Percentiles rank a stretch among this genome's conserved stretches.
Evolutionary conservation across 2,113 vertebrate genomes (phyloP).

Genomic region (Platycercus adscitus): DNA sequence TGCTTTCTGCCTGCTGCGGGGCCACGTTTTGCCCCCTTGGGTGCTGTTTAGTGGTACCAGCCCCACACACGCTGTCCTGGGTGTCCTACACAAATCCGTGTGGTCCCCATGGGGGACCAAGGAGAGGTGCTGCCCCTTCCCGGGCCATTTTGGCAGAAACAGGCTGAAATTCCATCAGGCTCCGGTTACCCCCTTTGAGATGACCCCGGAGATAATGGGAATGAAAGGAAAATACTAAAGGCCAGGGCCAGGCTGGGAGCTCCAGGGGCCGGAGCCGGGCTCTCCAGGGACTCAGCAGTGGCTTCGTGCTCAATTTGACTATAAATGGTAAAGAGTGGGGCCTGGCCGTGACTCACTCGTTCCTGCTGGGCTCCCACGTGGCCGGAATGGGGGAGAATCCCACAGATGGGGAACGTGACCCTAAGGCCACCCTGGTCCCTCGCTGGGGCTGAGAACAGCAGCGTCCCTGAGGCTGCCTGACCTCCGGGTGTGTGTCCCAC

Average conservation of each 20-base stretch:
- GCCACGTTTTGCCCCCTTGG: rapidly evolving
- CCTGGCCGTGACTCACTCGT: constrained; percentile 41
- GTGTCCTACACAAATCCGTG: neutral
- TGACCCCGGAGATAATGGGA: constrained; percentile 48
- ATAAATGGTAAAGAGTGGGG: constrained; percentile 68
- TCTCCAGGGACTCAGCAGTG: constrained; percentile 34
- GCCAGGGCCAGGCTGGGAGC: constrained; percentile 28
- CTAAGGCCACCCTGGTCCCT: neutral
- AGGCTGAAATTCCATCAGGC: neutral
- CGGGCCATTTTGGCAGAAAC: neutral
- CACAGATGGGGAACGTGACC: constrained; percentile 29
- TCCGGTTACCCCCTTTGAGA: constrained; percentile 20
- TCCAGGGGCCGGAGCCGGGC: neutral
- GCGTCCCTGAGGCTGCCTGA: neutral
- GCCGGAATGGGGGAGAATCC: constrained; percentile 38
- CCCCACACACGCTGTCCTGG: neutral
- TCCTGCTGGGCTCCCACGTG: constrained; percentile 38
- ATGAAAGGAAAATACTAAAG: constrained; percentile 47
- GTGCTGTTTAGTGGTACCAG: neutral
- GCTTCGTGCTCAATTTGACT: constrained; percentile 55
- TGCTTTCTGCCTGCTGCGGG: neutral
- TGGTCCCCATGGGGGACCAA: neutral
- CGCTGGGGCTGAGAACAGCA: neutral
- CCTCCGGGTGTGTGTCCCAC: neutral
- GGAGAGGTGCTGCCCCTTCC: neutral